Conservation (phyloP, 2,888 invertebrate genomes). For the Drosophila rubida region DNA sequence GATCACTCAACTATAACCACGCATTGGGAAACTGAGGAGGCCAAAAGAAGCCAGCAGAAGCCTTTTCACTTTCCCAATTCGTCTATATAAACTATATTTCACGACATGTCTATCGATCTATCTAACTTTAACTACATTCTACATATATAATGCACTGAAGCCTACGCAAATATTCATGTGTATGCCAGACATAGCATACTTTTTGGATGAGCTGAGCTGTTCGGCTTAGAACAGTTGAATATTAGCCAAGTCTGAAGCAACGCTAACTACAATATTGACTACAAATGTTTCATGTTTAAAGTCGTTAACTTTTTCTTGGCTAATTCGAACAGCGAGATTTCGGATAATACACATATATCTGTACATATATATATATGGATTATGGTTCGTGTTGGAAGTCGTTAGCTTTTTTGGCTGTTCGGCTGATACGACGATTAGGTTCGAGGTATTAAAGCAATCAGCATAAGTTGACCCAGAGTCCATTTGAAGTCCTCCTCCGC, state of each 20-base stretch:
- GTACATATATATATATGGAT: neutral
- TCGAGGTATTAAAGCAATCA: conserved; percentile 10
- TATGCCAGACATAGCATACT: conserved; percentile 6
- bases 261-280: too few relatives aligned
- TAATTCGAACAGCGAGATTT: conserved; percentile 1
- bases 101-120: conserved; percentile 4
- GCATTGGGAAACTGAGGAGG: neutral
- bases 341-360: neutral
- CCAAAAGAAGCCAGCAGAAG: too few relatives aligned
- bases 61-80: neutral
- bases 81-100: conserved; percentile 4
- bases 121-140: conserved; percentile 5
- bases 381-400: conserved; percentile 13
- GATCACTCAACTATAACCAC: neutral
- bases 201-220: conserved; percentile 1
- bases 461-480: conserved; percentile 2
- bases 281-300: conserved; percentile 5
- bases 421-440: neutral
- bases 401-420: conserved; percentile 2
- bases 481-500: neutral
- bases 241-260: neutral
- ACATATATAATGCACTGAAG: conserved; percentile 8
- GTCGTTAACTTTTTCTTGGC: neutral
- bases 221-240: neutral
- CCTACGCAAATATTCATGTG: neutral